Percentiles rank a stretch among this genome's conserved stretches.
phyloP scores from a whole-genome alignment of 92 coral and sea anemone genomes.

The Phymanthus crucifer region DNA sequence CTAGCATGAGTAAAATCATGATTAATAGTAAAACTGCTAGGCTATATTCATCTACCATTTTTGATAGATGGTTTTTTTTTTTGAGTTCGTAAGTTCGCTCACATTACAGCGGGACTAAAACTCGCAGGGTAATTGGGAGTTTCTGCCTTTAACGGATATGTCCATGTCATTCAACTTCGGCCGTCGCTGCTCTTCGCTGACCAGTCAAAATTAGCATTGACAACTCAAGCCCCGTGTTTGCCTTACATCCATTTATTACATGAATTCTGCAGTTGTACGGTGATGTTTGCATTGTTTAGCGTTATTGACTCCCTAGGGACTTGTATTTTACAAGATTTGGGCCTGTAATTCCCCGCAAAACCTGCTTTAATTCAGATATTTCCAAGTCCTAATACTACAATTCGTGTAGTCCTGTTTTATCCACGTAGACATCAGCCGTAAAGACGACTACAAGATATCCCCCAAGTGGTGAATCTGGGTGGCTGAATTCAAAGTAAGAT shows the following conservation, averaged over 20 bases:
- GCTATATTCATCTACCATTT: neutral
- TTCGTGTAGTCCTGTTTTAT: neutral
- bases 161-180: neutral
- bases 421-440: neutral
- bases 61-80: neutral
- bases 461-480: neutral
- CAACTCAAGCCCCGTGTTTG: constrained; percentile 13
- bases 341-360: neutral
- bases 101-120: neutral
- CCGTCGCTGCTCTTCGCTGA: neutral
- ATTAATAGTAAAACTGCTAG: neutral
- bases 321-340: neutral
- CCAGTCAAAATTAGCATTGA: constrained; percentile 22
- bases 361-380: neutral
- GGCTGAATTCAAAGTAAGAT: neutral
- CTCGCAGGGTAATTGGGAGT: neutral
- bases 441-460: neutral
- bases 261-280: constrained; percentile 16
- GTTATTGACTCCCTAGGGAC: neutral
- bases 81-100: neutral
- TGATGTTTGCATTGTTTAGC: constrained; percentile 11
- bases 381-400: neutral
- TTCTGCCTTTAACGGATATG: neutral
- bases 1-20: neutral
- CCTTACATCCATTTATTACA: constrained; percentile 7